Conservation (phyloP, 2,113 vertebrate genomes). For the Penelope pileata region DNA sequence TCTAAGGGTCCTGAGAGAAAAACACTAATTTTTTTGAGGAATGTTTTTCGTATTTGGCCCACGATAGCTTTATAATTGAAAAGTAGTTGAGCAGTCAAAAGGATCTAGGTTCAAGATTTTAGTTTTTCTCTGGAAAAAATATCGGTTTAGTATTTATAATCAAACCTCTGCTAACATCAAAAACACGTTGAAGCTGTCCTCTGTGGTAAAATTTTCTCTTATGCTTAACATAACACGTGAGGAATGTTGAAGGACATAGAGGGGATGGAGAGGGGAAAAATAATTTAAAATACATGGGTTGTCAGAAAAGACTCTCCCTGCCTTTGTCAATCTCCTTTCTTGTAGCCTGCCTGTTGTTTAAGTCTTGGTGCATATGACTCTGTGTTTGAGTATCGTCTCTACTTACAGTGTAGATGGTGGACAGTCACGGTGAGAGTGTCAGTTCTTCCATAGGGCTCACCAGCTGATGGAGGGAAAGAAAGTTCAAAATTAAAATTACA, state of each 20-base stretch:
- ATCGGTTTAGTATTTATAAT: background rate
- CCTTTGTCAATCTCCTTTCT: background rate
- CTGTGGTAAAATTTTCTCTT: background rate
- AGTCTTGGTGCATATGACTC: background rate
- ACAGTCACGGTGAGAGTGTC: background rate
- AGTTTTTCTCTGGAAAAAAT: slow-evolving; percentile 1
- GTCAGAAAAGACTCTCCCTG: background rate
- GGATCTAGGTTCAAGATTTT: background rate
- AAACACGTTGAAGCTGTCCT: background rate
- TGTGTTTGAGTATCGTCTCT: background rate
- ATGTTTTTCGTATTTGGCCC: background rate
- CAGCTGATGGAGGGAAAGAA: background rate
- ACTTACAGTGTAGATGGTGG: background rate
- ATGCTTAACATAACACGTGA: background rate
- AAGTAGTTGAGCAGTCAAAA: background rate
- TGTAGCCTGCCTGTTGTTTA: background rate
- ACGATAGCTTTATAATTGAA: background rate
- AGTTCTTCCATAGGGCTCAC: background rate
- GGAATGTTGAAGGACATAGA: background rate
- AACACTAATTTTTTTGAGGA: background rate
- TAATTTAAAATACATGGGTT: background rate
- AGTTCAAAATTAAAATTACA: background rate
- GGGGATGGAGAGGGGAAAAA: background rate
- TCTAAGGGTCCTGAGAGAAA: background rate
- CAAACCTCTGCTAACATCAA: background rate